Evolutionary conservation across 2,888 invertebrate species (phyloP).

Genomic region (Brenthis daphne): DNA sequence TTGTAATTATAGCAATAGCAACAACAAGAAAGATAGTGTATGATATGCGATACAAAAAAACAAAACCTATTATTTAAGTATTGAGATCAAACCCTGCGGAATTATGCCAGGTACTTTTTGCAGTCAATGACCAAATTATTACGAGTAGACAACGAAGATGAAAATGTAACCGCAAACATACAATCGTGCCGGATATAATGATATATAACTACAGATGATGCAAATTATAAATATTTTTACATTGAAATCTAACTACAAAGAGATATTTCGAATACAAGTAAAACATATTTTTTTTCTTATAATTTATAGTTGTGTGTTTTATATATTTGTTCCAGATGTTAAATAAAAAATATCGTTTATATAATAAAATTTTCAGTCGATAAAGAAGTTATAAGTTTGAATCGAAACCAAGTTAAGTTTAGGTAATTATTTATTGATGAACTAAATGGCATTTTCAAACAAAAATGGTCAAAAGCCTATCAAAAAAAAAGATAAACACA

Average conservation of each 20-base stretch:
- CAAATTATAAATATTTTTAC: constrained; percentile 2
- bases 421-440: no score
- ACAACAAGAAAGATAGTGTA: constrained; percentile 22
- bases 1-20: constrained; percentile 32
- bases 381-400: no score
- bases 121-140: constrained; percentile 39
- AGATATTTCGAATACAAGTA: background rate
- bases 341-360: no score
- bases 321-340: no score
- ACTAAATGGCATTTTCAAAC: background rate
- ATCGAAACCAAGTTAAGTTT: no score
- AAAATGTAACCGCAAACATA: constrained; percentile 37
- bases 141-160: constrained; percentile 24
- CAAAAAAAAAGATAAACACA: background rate
- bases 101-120: constrained; percentile 21
- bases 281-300: background rate
- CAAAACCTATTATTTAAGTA: constrained; percentile 17
- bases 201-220: constrained; percentile 15
- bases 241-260: background rate
- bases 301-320: background rate
- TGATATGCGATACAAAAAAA: constrained; percentile 11
- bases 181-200: constrained; percentile 28
- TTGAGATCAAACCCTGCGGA: constrained; percentile 24
- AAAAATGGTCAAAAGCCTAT: background rate
- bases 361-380: no score